Conservation (phyloP, 2,888 invertebrate genomes). For the Cantharis rufa region DNA sequence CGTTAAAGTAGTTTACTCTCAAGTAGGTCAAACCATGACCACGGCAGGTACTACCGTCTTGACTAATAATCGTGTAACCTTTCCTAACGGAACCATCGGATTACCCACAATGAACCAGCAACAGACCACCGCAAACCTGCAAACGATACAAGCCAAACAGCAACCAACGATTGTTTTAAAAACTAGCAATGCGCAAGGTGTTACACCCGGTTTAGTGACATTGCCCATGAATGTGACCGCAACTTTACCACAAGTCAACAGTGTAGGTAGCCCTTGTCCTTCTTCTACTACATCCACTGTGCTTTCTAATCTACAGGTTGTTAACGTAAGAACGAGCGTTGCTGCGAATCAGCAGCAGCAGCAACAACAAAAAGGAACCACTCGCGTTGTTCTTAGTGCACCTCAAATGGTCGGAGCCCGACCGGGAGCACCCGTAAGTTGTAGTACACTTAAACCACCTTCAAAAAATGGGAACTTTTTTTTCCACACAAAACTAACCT, state of each 20-base stretch:
- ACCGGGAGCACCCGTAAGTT: slow-evolving; percentile 78
- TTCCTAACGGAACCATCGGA: slow-evolving; percentile 73
- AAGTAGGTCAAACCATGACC: slow-evolving; percentile 57
- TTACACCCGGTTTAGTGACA: slow-evolving; percentile 63
- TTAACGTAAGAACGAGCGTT: slow-evolving; percentile 80
- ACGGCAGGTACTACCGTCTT: slow-evolving; percentile 56
- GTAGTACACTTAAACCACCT: slow-evolving; percentile 40
- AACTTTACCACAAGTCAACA: slow-evolving; percentile 58
- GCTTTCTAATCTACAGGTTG: slow-evolving; percentile 76
- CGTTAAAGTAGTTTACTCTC: slow-evolving; percentile 62
- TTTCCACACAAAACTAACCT: neutral
- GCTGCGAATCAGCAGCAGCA: slow-evolving; percentile 75
- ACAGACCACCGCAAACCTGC: slow-evolving; percentile 55
- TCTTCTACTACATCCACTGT: slow-evolving; percentile 50
- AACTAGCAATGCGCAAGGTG: slow-evolving; percentile 51
- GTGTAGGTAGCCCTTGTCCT: slow-evolving; percentile 55
- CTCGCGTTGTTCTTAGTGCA: slow-evolving; percentile 81
- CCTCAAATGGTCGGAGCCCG: slow-evolving; percentile 82
- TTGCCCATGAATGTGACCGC: slow-evolving; percentile 68
- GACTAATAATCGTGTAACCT: slow-evolving; percentile 63
- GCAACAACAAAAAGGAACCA: slow-evolving; percentile 76
- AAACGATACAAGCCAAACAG: slow-evolving; percentile 51
- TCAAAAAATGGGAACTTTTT: slow-evolving; percentile 23
- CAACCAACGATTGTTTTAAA: slow-evolving; percentile 54
- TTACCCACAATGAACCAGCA: slow-evolving; percentile 57